These are phyloP conservation scores for Romanomermis culicivorax DNA, from an alignment of 2,888 invertebrate genomes.

Conservation along the genomic window DNA sequence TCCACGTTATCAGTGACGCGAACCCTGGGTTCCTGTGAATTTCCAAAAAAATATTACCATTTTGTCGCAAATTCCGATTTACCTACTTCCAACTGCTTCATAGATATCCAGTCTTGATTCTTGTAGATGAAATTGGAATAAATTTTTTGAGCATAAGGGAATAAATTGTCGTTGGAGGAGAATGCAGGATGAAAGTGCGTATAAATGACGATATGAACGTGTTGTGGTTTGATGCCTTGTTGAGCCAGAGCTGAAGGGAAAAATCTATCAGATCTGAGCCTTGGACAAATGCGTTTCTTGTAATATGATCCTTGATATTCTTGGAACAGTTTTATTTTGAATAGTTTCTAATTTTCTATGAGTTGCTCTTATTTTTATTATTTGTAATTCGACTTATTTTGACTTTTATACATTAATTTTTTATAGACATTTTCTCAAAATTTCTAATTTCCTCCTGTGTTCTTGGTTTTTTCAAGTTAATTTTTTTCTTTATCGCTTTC, in stretches of 20 bases:
- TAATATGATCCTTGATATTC: no score
- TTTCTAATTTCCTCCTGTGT: no score
- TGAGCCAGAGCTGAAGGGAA: slow-evolving; percentile 5
- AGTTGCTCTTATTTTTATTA: no score
- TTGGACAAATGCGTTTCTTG: no score
- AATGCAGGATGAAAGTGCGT: slow-evolving; percentile 3
- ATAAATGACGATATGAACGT: not conserved
- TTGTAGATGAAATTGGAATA: slow-evolving; percentile 12
- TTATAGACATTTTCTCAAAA: no score
- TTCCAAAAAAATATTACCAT: not conserved
- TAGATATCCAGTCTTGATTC: not conserved
- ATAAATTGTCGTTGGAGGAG: slow-evolving; percentile 1
- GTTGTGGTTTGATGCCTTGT: slow-evolving; percentile 5
- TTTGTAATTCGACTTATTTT: no score
- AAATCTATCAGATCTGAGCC: not conserved
- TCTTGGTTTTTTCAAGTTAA: no score
- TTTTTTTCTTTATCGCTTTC: no score
- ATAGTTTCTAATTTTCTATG: no score
- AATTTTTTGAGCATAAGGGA: slow-evolving; percentile 22
- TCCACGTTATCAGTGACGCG: slow-evolving; percentile 20
- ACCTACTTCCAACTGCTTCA: not conserved
- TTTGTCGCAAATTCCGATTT: not conserved
- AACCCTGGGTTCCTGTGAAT: slow-evolving; percentile 13
- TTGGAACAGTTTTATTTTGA: no score
- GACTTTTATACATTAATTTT: no score